These are phyloP conservation scores for Lipophrys pholis DNA, from an alignment of 2,113 vertebrate species.

Conservation along the genomic window DNA sequence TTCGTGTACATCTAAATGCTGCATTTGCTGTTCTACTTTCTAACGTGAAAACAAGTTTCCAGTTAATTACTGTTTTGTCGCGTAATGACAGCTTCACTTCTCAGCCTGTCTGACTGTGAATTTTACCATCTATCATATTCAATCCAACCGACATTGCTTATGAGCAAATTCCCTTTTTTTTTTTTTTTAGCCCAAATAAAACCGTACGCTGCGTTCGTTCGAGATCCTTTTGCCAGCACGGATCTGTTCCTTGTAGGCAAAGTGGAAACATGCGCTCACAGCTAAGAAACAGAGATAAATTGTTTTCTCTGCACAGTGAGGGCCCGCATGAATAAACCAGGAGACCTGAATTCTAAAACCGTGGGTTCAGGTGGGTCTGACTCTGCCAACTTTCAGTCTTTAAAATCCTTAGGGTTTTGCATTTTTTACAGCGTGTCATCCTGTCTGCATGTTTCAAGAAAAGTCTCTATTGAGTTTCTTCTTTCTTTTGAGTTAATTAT, in stretches of 20 bases:
- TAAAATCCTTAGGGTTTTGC: background rate
- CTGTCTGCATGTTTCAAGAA: background rate
- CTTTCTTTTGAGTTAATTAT: slow-evolving; percentile 43
- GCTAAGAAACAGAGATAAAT: slow-evolving; percentile 9
- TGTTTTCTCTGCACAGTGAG: slow-evolving; percentile 22
- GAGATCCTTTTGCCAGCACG: too few relatives aligned
- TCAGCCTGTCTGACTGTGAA: slow-evolving; percentile 4
- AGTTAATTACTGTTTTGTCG: slow-evolving; percentile 30
- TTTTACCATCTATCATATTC: slow-evolving; percentile 29
- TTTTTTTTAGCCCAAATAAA: background rate
- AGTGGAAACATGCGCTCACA: slow-evolving; percentile 12
- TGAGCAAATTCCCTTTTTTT: slow-evolving; percentile 36
- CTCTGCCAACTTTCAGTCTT: background rate
- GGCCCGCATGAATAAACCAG: background rate
- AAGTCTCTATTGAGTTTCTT: background rate
- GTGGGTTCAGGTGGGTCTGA: background rate
- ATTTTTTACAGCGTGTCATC: slow-evolving; percentile 5
- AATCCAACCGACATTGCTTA: slow-evolving; percentile 15
- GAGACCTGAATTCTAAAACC: background rate
- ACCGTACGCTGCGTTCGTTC: too few relatives aligned
- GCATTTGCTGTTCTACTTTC: slow-evolving; percentile 8
- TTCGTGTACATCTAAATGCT: slow-evolving; percentile 20
- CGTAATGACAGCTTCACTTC: slow-evolving; percentile 23
- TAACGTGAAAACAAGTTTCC: slow-evolving; percentile 3
- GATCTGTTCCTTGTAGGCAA: slow-evolving; percentile 32